A percentile compares a stretch with the other conserved stretches of the same genome.
phyloP scores from a whole-genome alignment of 2,797 vertebrate genomes.

The Morelia viridis region DNA sequence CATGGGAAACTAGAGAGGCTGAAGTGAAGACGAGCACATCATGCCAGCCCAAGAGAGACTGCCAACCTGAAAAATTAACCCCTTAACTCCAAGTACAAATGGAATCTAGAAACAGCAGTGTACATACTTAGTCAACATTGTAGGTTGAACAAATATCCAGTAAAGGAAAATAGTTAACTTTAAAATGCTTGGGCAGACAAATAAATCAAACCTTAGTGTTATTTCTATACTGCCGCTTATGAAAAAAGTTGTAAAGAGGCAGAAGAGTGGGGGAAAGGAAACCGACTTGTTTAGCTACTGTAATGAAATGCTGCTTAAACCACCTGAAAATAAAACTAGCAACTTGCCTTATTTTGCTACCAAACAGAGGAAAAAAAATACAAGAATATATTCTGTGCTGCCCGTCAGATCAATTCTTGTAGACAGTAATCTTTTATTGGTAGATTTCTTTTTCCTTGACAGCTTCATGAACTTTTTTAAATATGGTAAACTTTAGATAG shows the following conservation, averaged over 20 bases:
- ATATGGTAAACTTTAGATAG: neutral
- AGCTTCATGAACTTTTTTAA: neutral
- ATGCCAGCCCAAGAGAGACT: neutral
- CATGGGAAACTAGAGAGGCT: neutral
- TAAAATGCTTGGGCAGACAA: neutral
- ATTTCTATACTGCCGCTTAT: neutral
- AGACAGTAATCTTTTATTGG: slow-evolving; percentile 8
- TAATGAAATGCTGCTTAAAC: neutral
- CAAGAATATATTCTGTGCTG: neutral
- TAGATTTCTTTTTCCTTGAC: neutral
- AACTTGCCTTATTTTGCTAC: neutral
- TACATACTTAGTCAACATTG: neutral
- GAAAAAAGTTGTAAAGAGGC: neutral
- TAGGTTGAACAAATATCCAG: neutral
- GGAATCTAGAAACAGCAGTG: neutral
- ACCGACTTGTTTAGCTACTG: neutral
- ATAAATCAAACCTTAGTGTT: neutral
- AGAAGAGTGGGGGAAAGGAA: neutral
- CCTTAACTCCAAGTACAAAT: neutral
- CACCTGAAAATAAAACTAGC: neutral
- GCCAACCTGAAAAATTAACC: neutral
- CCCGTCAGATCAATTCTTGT: neutral
- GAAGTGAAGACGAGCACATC: neutral
- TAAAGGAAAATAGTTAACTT: neutral
- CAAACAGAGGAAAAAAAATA: neutral